phyloP scores from a whole-genome alignment of 2,888 invertebrate genomes.

The Dromius quadrimaculatus region DNA sequence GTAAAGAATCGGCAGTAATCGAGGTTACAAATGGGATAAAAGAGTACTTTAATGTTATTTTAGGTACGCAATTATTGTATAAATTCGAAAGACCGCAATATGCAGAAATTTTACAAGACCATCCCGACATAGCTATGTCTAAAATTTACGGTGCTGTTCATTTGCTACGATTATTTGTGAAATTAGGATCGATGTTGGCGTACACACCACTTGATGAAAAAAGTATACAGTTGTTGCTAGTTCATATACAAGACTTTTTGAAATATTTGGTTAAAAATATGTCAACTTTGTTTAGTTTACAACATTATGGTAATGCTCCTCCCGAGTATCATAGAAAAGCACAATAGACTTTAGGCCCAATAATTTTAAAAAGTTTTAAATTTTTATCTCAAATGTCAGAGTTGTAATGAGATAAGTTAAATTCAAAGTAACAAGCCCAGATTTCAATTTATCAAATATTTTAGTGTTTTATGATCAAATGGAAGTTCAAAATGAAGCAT shows the following conservation, averaged over 20 bases:
- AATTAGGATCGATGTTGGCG: conserved; percentile 89
- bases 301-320: conserved; percentile 88
- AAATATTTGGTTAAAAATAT: conserved; percentile 89
- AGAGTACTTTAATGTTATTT: conserved; percentile 94
- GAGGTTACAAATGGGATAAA: conserved; percentile 82
- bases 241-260: conserved; percentile 89
- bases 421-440: neutral
- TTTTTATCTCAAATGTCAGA: too few species aligned
- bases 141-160: conserved; percentile 93
- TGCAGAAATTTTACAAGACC: conserved; percentile 82
- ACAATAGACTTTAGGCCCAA: conserved; percentile 69
- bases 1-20: conserved; percentile 77
- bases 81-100: conserved; percentile 95
- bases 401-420: neutral
- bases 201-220: conserved; percentile 91
- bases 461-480: neutral
- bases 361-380: neutral
- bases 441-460: neutral
- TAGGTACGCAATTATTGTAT: conserved; percentile 92
- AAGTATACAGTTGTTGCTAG: conserved; percentile 84
- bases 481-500: neutral
- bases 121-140: conserved; percentile 83
- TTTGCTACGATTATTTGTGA: conserved; percentile 89
- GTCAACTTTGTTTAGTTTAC: conserved; percentile 81
- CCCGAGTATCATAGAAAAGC: conserved; percentile 89